Base-by-base conservation (phyloP, 2,888 invertebrate species). In the Plemyria rubiginata region DNA sequence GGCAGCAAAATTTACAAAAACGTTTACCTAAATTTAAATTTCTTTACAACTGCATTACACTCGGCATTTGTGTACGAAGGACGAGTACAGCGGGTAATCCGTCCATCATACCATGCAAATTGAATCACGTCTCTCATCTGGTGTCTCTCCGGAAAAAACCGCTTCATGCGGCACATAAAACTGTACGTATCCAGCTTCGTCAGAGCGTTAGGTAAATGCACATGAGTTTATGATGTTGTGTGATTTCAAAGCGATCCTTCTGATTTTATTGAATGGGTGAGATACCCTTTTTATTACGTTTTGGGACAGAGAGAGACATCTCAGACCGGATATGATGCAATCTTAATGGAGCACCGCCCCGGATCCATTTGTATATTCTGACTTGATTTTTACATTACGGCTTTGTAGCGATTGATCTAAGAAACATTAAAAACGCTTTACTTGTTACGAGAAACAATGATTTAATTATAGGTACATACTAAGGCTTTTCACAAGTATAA, bases 91-190 rank as follows among this genome's bases (percentile, higher is more conserved):
- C 72, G 46, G 78, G 85, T 90, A 88, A 90, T 90, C 86, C 87
- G 84, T 87, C 87, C 86, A 86, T 88, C 88, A 86, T 79, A 79
- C 75, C 82, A 89, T 88, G 87, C 84, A 91, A 90, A 91, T 91
- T 89, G 87, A 90, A 90, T 88, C 90, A 90, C 90, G 90, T 86
- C 85, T 84, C 81, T 85, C 89, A 87, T 89, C 85, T 83, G 81
- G 79, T 82, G 78, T 80, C 78, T 81, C 77, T 72, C 73, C 73
- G 70, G 73, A 72, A 80, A 76, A 77, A 70, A 76, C 69, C 70
- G 71, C 70, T 73, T 71, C 70, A 70, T 74, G 68, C 69, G 66
- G 62, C 58, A 74, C 71, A 62, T 62, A 62, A 56, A 62, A 60
- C 60, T 60, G 54, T 11, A 32, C 32, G 40, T 28, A 22, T 16